These are phyloP conservation scores for Ceuthmochares aereus DNA, from an alignment of 2,113 vertebrate species.

Conservation along the genomic window DNA sequence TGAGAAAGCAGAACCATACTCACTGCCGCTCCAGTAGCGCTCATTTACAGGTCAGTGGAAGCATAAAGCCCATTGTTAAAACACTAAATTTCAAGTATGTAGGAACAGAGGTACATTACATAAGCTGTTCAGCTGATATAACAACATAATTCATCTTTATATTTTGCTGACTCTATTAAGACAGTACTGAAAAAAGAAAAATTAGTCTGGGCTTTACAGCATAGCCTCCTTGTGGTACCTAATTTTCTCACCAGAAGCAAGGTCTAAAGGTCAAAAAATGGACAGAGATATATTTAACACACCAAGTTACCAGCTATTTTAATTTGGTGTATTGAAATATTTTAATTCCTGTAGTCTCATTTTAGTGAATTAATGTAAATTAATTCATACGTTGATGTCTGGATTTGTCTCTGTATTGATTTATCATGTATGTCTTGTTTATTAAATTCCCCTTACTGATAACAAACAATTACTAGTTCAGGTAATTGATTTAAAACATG, in stretches of 20 bases:
- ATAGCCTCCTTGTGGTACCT: neutral
- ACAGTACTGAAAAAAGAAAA: neutral
- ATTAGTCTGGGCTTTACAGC: neutral
- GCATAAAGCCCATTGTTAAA: neutral
- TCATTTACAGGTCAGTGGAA: slow-evolving; percentile 11
- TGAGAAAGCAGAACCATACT: neutral
- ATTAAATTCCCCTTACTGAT: slow-evolving; percentile 13
- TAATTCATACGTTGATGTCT: neutral
- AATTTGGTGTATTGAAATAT: neutral
- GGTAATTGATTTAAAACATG: slow-evolving; percentile 40
- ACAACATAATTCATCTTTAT: neutral
- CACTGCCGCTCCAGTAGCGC: neutral
- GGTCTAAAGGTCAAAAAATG: neutral
- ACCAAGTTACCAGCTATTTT: neutral
- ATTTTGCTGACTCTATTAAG: neutral
- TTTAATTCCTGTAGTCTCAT: neutral
- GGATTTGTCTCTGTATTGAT: neutral
- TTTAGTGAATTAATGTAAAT: neutral
- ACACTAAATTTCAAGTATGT: neutral
- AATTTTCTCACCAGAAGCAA: neutral
- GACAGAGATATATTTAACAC: neutral
- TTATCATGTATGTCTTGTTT: neutral
- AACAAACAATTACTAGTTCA: slow-evolving; percentile 5
- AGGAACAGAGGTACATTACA: neutral
- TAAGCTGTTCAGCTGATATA: neutral